phyloP scores from a whole-genome alignment of 92 coral and sea anemone genomes.

The Actinernus sp. region DNA sequence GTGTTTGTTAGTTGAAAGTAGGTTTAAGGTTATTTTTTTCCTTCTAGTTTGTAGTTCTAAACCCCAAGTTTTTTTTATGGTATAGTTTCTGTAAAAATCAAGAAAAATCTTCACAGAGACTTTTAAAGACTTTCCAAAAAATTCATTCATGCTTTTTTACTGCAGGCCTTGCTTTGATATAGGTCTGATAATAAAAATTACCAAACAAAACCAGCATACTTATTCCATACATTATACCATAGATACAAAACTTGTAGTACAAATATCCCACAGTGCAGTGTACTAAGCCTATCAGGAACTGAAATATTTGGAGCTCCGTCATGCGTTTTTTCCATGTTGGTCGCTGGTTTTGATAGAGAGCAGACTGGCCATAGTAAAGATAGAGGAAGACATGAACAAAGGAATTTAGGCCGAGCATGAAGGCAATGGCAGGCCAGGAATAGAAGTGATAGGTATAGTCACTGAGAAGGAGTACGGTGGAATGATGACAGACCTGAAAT shows the following conservation, averaged over 20 bases:
- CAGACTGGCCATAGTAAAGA: conserved; percentile 78
- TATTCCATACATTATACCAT: conserved; percentile 66
- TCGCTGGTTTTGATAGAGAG: conserved; percentile 68
- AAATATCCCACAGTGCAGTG: conserved; percentile 60
- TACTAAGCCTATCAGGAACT: conserved; percentile 73
- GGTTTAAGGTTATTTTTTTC: too few species aligned
- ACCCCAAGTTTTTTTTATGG: too few species aligned
- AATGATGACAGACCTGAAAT: conserved; percentile 64
- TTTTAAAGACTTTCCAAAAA: too few species aligned
- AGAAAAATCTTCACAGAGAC: too few species aligned
- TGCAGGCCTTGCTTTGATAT: conserved; percentile 46
- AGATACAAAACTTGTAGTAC: conserved; percentile 67
- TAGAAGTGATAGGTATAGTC: conserved; percentile 58
- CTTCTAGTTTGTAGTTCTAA: too few species aligned
- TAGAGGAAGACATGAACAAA: conserved; percentile 80
- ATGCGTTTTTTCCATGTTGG: conserved; percentile 83
- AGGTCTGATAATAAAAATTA: conserved; percentile 79
- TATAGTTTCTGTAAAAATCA: too few species aligned
- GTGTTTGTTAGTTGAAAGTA: too few species aligned
- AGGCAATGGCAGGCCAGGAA: conserved; percentile 76
- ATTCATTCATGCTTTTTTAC: too few species aligned
- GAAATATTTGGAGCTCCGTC: conserved; percentile 76
- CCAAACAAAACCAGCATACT: conserved; percentile 76
- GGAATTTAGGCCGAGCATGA: conserved; percentile 67
- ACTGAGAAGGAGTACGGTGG: conserved; percentile 65